phyloP scores from a whole-genome alignment of 2,797 vertebrate genomes.

The Sardinella longiceps region DNA sequence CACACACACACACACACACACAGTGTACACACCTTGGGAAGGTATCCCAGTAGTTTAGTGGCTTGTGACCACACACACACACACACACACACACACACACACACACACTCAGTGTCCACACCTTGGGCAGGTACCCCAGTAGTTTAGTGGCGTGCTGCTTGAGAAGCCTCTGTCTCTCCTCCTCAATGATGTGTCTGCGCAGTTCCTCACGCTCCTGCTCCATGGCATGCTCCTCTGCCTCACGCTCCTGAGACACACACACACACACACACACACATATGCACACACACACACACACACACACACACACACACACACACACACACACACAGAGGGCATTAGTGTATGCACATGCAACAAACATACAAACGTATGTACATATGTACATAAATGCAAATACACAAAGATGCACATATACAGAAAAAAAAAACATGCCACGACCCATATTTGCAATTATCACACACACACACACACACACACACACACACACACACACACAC shows the following conservation, averaged over 20 bases:
- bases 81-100: not conserved
- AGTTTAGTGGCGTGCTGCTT: conserved; percentile 85
- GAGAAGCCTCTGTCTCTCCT: conserved; percentile 89
- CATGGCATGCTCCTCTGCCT: conserved; percentile 77
- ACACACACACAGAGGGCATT: not conserved
- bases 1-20: too few relatives aligned
- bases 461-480: conserved; percentile 71
- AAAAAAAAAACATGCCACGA: not conserved
- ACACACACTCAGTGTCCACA: too few relatives aligned
- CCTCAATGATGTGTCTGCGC: conserved; percentile 83
- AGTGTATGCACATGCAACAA: not conserved
- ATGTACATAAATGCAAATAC: not conserved
- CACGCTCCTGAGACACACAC: conserved; percentile 74
- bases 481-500: not conserved
- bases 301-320: not conserved
- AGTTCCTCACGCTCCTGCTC: conserved; percentile 78
- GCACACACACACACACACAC: conserved; percentile 22
- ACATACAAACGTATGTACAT: not conserved
- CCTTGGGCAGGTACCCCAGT: conserved; percentile 89
- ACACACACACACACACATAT: conserved; percentile 80
- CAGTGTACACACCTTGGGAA: too few relatives aligned
- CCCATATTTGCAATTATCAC: not conserved
- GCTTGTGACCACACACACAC: too few relatives aligned
- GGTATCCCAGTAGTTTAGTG: too few relatives aligned
- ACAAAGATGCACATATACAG: conserved; percentile 50